Evolutionary conservation across 2,888 invertebrate genomes (phyloP).

Genomic region (Tineola bisselliella): DNA sequence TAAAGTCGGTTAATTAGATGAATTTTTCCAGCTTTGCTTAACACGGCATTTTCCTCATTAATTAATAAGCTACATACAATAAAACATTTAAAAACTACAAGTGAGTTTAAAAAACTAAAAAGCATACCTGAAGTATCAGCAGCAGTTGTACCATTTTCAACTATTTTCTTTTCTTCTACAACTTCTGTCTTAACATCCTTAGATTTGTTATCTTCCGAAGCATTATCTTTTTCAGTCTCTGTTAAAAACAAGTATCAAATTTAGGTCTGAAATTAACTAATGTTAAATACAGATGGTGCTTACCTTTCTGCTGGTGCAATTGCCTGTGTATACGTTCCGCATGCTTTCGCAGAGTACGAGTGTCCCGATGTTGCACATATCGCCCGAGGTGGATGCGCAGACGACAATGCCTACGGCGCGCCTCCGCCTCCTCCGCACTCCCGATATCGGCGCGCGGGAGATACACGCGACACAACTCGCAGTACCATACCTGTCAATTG

Average conservation of each 20-base stretch:
- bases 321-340: constrained; percentile 75
- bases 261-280: no score
- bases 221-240: constrained; percentile 45
- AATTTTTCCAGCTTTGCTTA: no score
- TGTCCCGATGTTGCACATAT: constrained; percentile 81
- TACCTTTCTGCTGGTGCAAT: constrained; percentile 59
- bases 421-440: constrained; percentile 65
- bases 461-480: constrained; percentile 82
- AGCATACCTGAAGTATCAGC: constrained; percentile 32
- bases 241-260: no score
- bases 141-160: constrained; percentile 49
- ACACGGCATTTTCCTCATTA: not conserved
- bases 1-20: no score
- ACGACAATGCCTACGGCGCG: constrained; percentile 77
- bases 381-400: constrained; percentile 79
- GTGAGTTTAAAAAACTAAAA: no score
- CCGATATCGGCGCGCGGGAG: constrained; percentile 67
- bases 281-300: no score
- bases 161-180: constrained; percentile 44
- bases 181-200: constrained; percentile 50
- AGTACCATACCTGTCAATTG: constrained; percentile 68
- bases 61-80: no score
- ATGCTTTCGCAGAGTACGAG: constrained; percentile 75
- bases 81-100: no score
- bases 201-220: constrained; percentile 31